Evolutionary conservation across 2,797 vertebrate species (phyloP).

Genomic region (Cirrhinus molitorella): DNA sequence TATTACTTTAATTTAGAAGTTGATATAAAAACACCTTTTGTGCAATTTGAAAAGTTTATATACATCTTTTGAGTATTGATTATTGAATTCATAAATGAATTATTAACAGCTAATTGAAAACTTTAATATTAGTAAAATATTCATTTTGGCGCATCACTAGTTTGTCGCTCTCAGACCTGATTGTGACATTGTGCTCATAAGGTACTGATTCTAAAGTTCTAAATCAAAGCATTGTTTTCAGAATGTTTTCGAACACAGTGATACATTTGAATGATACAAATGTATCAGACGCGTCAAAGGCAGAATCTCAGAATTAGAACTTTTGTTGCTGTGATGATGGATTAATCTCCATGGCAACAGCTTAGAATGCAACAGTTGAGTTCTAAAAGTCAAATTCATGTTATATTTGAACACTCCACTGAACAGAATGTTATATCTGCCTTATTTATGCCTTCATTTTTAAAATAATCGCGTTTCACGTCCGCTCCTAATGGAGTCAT

Average conservation of each 20-base stretch:
- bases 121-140: too few species aligned
- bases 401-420: too few species aligned
- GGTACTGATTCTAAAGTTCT: not conserved
- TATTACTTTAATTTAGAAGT: not conserved
- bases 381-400: not conserved
- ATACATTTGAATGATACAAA: not conserved
- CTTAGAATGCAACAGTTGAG: too few species aligned
- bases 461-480: too few species aligned
- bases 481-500: too few species aligned
- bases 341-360: not conserved
- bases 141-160: too few species aligned
- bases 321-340: not conserved
- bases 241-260: not conserved
- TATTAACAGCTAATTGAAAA: too few species aligned
- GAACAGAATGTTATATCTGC: too few species aligned
- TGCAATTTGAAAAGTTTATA: not conserved
- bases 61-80: too few species aligned
- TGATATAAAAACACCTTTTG: not conserved
- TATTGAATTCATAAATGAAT: too few species aligned
- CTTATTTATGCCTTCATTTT: too few species aligned
- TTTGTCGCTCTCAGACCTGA: constrained; percentile 19
- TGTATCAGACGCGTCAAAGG: not conserved
- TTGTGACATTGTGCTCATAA: constrained; percentile 33
- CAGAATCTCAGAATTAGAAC: not conserved
- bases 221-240: not conserved